Evolutionary conservation across 2,888 invertebrate genomes (phyloP), one percentile per base, ranked within the genome.

Genomic region (Chydorus sphaericus): DNA sequence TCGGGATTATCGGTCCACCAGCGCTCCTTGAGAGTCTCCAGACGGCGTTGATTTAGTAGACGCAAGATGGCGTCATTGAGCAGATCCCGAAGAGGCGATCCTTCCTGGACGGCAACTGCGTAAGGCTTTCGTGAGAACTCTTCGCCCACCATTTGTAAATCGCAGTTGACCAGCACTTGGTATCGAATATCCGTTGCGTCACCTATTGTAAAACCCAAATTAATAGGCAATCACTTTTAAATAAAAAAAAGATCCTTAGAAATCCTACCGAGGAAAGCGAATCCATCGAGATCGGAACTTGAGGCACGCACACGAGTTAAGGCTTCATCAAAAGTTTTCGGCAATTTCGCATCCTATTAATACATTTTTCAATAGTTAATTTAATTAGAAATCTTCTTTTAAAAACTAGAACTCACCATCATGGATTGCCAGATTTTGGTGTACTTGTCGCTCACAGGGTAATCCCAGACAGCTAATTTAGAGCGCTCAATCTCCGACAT

Each of bases 371-470:
- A 44, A 23, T 44, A 14, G 10, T 44, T 23, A 23, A 44, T 16
- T 14, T 3, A 39, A 39, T 3, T 16, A 10, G n/a, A n/a, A 14
- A 16, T 39, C 1, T 39, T 39, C 23, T 33, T 33, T 33, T 33
- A 33, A 33, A 44, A 10, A 20, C 6, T 14, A 1, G n/a, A 44
- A 18, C 44, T 4, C 28, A 44, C 44, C 44, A 80, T 77, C 91
- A 96, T 97, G 0, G 90, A 89, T 68, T 93, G 89, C 88, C 94
- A 94, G 85, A 98, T 93, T 72, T 96, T 97, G 38, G 93, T 96
- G 70, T 92, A 97, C 67, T 92, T 96, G 71, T 97, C 94, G 65
- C 92, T 92, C 0, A 97, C 93, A 0, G 97, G 97, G 69, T 97
- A 97, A 69, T 97, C 96, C 96, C 96, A 97, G 0, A 97, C 97